Evolutionary conservation across 2,797 vertebrate genomes (phyloP).

Genomic region (Taenioides sp.): DNA sequence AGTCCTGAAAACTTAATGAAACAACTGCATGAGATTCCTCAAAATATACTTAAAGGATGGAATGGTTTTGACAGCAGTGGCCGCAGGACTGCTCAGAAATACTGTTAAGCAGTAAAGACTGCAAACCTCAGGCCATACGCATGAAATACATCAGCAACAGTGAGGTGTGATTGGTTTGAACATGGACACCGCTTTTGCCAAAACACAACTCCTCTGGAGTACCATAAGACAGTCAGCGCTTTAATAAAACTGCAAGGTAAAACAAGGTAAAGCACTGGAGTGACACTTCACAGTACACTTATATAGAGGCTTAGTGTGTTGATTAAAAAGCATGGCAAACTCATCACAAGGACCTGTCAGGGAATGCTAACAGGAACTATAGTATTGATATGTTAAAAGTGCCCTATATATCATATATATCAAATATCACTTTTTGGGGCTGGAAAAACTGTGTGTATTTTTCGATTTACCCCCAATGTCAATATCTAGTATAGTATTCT

Average conservation of each 20-base stretch:
- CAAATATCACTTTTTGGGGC: slow-evolving; percentile 12
- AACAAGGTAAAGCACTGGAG: not conserved
- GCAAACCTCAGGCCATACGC: slow-evolving; percentile 46
- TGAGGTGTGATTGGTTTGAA: slow-evolving; percentile 19
- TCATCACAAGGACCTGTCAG: slow-evolving; percentile 11
- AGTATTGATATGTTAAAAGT: slow-evolving; percentile 29
- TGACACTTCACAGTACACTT: not conserved
- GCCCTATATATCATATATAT: slow-evolving; percentile 27
- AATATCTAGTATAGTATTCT: not conserved
- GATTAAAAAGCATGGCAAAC: slow-evolving; percentile 2
- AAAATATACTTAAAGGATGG: slow-evolving; percentile 12
- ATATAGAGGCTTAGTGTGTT: not conserved
- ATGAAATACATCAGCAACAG: slow-evolving; percentile 16
- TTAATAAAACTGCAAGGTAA: slow-evolving; percentile 11
- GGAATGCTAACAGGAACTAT: slow-evolving; percentile 44
- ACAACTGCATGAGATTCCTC: slow-evolving; percentile 8
- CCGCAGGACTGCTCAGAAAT: slow-evolving; percentile 35
- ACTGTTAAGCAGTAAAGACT: slow-evolving; percentile 19
- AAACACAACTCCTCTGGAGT: slow-evolving; percentile 23
- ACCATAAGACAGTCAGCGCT: slow-evolving; percentile 1
- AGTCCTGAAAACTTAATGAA: slow-evolving; percentile 15
- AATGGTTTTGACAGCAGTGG: slow-evolving; percentile 40
- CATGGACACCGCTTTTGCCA: slow-evolving; percentile 21
- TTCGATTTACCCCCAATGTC: not conserved
- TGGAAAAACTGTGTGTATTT: not conserved